These are phyloP conservation scores for Scleropages formosus DNA, from an alignment of 2,797 vertebrate genomes.

Conservation along the genomic window DNA sequence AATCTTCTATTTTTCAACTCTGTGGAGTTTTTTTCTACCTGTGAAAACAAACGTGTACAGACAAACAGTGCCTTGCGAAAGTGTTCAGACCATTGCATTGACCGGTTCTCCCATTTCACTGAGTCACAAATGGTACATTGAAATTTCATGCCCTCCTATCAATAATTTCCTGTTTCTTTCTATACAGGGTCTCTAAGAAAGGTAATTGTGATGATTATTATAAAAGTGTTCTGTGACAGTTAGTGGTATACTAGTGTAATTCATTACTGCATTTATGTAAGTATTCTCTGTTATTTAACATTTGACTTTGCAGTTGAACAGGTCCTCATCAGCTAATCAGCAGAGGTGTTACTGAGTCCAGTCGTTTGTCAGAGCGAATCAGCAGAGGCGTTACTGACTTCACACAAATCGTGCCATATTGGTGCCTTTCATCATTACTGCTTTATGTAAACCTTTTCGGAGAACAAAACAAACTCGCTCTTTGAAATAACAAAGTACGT, in stretches of 20 bases:
- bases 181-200: neutral
- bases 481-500: neutral
- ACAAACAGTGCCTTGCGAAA: no score
- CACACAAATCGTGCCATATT: neutral
- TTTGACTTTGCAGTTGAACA: no score
- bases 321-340: neutral
- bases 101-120: no score
- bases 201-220: no score
- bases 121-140: no score
- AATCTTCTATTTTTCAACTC: no score
- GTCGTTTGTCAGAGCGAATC: neutral
- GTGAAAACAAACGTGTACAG: no score
- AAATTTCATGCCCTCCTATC: neutral
- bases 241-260: neutral
- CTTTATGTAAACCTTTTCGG: neutral
- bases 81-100: no score
- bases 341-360: neutral
- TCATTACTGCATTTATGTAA: neutral
- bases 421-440: neutral
- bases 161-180: neutral
- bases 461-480: neutral
- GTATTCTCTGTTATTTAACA: no score
- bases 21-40: no score
- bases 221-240: neutral
- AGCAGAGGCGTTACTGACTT: neutral